Evolutionary conservation across 2,888 invertebrate genomes (phyloP), one percentile per base, ranked within the genome.

Genomic region (Sesia apiformis): DNA sequence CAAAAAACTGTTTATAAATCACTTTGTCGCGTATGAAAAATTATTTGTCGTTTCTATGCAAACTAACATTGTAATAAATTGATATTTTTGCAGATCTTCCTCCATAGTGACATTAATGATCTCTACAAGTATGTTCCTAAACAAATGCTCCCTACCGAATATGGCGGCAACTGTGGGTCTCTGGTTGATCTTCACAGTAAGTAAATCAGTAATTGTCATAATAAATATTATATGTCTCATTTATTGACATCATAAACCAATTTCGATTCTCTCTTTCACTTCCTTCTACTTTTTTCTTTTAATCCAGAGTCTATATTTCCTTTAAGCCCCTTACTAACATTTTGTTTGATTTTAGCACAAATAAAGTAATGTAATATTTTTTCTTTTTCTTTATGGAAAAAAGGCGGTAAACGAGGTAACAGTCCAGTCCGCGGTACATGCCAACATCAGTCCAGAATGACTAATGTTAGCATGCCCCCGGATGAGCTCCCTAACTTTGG

Each of bases 91-190:
- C 80, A 90, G 90, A 94, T 96, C 73, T 93, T 93, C 81, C 93
- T 96, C 58, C 96, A 96, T 74, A 92, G 93, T 49, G 93, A 93
- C 60, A 77, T 94, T 60, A 94, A 94, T 58, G 93, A 94, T 7
- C 90, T 97, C 5, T 94, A 95, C 79, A 93, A 96, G 72, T 91
- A 92, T 64, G 90, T 97, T 56, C 96, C 96, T 1, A 93, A 93
- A 68, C 95, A 95, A 58, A 92, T 96, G 76, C 80, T 97, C 56
- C 96, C 96, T 0, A 82, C 91, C 53, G 97, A 97, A 72, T 96
- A 96, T 66, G 97, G 96, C 6, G 97, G 97, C 52, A 92, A 92
- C 49, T 94, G 94, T 63, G 96, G 95, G 7, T 89, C 93, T 53
- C 90, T 95, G 67, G 88, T 91, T 51, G 93, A 93, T 46, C 91